phyloP scores from a whole-genome alignment of 2,888 invertebrate genomes.

The Hirtodrosophila histrioides region DNA sequence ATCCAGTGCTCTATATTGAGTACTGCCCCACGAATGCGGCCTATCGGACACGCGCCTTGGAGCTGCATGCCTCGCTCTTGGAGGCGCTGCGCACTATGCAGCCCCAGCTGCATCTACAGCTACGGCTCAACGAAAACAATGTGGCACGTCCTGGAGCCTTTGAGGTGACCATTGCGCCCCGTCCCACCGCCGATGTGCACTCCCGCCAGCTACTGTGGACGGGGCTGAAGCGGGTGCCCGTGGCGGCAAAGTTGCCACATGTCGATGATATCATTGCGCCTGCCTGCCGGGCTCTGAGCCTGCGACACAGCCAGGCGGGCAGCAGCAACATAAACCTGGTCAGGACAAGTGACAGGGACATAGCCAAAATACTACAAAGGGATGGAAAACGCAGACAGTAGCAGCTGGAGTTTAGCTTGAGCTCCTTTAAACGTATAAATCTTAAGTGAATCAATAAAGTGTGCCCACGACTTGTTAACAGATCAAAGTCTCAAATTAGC shows the following conservation, averaged over 20 bases:
- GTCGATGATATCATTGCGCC: slow-evolving; percentile 63
- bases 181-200: slow-evolving; percentile 36
- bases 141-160: slow-evolving; percentile 69
- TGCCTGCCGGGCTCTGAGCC: slow-evolving; percentile 47
- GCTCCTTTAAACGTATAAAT: background rate
- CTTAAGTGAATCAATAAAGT: background rate
- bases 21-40: slow-evolving; percentile 63
- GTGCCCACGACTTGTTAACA: no score
- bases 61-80: slow-evolving; percentile 62
- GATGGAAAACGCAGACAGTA: background rate
- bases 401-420: slow-evolving; percentile 2
- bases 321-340: slow-evolving; percentile 33
- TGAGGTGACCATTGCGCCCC: slow-evolving; percentile 63
- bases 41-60: slow-evolving; percentile 61
- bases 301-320: slow-evolving; percentile 42
- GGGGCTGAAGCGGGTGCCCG: slow-evolving; percentile 58
- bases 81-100: slow-evolving; percentile 59
- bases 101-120: slow-evolving; percentile 51
- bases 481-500: no score
- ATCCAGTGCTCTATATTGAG: slow-evolving; percentile 76
- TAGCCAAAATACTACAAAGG: slow-evolving; percentile 28
- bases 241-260: slow-evolving; percentile 70
- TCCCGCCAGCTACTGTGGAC: slow-evolving; percentile 65
- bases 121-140: slow-evolving; percentile 64
- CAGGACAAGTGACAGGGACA: slow-evolving; percentile 32